phyloP scores from a whole-genome alignment of 1,140 invertebrate species.

The Drosophila bipectinata region DNA sequence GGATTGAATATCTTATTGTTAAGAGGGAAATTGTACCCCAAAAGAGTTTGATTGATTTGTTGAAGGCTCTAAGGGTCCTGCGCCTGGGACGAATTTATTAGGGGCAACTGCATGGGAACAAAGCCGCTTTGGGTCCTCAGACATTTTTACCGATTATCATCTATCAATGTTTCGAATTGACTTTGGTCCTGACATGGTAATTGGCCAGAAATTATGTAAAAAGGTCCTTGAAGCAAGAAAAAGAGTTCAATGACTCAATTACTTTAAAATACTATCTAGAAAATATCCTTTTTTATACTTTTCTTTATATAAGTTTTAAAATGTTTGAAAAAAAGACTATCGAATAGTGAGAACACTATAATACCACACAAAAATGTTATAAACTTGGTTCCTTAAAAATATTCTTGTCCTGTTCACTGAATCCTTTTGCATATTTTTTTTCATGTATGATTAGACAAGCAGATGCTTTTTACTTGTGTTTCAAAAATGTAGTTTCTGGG shows the following conservation, averaged over 20 bases:
- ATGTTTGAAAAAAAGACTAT: too few species aligned
- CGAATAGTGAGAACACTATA: too few species aligned
- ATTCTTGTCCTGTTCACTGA: too few species aligned
- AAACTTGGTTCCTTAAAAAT: too few species aligned
- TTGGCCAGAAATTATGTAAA: neutral
- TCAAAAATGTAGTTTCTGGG: too few species aligned
- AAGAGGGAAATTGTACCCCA: slow-evolving; percentile 29
- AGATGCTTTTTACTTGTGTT: too few species aligned
- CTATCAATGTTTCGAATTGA: slow-evolving; percentile 14
- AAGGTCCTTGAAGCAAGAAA: neutral
- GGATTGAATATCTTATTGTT: slow-evolving; percentile 48
- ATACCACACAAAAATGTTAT: too few species aligned
- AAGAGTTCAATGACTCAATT: neutral
- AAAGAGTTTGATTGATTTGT: slow-evolving; percentile 61
- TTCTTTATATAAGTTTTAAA: too few species aligned
- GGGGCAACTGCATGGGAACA: neutral
- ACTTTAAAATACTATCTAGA: neutral
- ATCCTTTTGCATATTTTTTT: too few species aligned
- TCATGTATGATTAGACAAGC: too few species aligned
- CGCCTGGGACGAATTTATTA: slow-evolving; percentile 6
- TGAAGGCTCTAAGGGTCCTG: slow-evolving; percentile 1
- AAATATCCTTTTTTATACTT: neutral
- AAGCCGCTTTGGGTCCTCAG: neutral
- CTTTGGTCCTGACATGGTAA: slow-evolving; percentile 8
- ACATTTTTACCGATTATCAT: slow-evolving; percentile 28